Conservation (phyloP, 2,113 vertebrate genomes). For the Brachypodius melanocephalos region DNA sequence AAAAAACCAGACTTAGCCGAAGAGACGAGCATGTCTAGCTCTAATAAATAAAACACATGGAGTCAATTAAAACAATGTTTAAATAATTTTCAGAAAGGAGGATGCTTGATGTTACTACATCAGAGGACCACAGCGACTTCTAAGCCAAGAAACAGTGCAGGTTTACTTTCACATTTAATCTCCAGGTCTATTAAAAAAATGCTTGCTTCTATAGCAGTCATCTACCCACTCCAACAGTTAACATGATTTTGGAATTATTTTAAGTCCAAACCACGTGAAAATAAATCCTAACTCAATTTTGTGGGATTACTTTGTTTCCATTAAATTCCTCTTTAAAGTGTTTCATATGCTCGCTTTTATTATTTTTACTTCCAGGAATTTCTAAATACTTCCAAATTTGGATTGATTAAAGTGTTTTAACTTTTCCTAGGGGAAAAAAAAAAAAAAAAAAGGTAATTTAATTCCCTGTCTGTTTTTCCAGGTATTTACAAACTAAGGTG, state of each 20-base stretch:
- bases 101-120: conserved; percentile 48
- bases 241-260: conserved; percentile 59
- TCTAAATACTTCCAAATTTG: conserved; percentile 54
- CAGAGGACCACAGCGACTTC: conserved; percentile 34
- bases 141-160: conserved; percentile 3
- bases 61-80: conserved; percentile 62
- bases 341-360: conserved; percentile 28
- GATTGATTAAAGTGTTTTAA: conserved; percentile 1
- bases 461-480: background rate
- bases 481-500: background rate
- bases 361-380: conserved; percentile 49
- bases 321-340: conserved; percentile 39
- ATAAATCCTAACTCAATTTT: conserved; percentile 56
- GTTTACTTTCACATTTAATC: conserved; percentile 55
- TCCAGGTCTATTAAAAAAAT: conserved; percentile 15
- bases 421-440: background rate
- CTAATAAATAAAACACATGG: conserved; percentile 45
- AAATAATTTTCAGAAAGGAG: conserved; percentile 42
- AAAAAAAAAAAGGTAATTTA: background rate
- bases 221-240: conserved; percentile 27
- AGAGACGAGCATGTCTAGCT: conserved; percentile 15
- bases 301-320: conserved; percentile 39
- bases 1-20: conserved; percentile 9
- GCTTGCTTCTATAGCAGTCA: conserved; percentile 13
- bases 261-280: conserved; percentile 58